phyloP scores from a whole-genome alignment of 2,797 vertebrate species.

The Pyrocephalus nanus region DNA sequence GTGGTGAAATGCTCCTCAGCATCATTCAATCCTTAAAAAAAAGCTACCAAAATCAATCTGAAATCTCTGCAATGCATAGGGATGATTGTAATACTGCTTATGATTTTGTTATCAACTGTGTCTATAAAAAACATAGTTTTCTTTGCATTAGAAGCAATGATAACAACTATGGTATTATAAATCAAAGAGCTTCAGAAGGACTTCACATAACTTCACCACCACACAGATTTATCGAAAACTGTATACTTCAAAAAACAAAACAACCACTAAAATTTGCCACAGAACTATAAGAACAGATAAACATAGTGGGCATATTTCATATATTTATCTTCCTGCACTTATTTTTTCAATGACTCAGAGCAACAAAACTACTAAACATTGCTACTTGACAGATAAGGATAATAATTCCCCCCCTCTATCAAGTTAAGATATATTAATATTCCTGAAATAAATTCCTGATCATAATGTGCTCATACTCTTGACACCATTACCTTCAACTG shows the following conservation, averaged over 20 bases:
- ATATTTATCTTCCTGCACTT: not conserved
- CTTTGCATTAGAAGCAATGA: not conserved
- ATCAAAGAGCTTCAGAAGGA: not conserved
- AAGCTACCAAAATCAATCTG: not conserved
- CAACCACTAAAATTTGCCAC: not conserved
- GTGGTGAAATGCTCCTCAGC: not conserved
- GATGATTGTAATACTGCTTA: not conserved
- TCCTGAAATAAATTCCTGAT: not conserved
- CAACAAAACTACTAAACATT: not conserved
- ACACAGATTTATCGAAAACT: not conserved
- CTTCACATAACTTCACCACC: not conserved
- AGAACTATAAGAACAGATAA: not conserved
- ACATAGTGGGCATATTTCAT: fast-evolving
- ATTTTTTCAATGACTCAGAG: not conserved
- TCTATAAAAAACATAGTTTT: not conserved
- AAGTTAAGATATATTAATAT: not conserved
- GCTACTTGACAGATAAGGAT: not conserved
- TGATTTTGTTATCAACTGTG: not conserved
- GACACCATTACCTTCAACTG: not conserved
- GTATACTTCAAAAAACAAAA: not conserved
- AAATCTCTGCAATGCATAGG: not conserved
- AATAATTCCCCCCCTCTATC: fast-evolving
- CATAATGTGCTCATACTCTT: not conserved
- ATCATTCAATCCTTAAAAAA: not conserved
- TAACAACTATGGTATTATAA: not conserved